Conservation (phyloP, 2,113 vertebrate species). For the Burhinus bistriatus region DNA sequence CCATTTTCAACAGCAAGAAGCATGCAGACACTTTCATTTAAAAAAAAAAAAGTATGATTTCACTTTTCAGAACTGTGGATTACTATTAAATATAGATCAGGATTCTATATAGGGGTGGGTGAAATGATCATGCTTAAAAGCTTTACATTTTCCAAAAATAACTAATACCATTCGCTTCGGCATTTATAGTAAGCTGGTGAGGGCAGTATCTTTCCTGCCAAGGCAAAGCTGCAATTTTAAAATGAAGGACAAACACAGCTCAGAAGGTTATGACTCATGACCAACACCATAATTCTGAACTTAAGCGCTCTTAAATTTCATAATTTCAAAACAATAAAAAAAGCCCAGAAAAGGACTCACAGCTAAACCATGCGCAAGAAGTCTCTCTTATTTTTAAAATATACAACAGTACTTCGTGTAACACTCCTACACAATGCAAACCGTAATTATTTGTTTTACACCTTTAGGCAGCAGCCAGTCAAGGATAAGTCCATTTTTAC, state of each 20-base stretch:
- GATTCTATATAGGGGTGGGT: background rate
- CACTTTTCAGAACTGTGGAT: background rate
- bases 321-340: background rate
- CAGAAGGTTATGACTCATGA: background rate
- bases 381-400: background rate
- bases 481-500: background rate
- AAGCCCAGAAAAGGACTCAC: background rate
- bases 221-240: constrained; percentile 4
- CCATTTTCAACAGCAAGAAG: background rate
- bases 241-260: background rate
- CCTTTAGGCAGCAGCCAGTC: background rate
- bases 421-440: background rate
- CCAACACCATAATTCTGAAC: background rate
- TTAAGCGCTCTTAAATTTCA: background rate
- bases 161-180: background rate
- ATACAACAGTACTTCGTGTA: background rate
- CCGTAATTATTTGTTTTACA: background rate
- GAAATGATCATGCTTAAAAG: background rate
- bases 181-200: background rate
- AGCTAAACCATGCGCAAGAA: background rate
- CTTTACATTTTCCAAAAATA: constrained; percentile 32
- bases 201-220: background rate
- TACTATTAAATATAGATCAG: background rate
- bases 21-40: background rate
- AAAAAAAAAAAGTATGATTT: background rate